Evolutionary conservation across 2,797 vertebrate genomes (phyloP), one percentile per base, ranked within the genome.

Genomic region (Lacerta bilineata): DNA sequence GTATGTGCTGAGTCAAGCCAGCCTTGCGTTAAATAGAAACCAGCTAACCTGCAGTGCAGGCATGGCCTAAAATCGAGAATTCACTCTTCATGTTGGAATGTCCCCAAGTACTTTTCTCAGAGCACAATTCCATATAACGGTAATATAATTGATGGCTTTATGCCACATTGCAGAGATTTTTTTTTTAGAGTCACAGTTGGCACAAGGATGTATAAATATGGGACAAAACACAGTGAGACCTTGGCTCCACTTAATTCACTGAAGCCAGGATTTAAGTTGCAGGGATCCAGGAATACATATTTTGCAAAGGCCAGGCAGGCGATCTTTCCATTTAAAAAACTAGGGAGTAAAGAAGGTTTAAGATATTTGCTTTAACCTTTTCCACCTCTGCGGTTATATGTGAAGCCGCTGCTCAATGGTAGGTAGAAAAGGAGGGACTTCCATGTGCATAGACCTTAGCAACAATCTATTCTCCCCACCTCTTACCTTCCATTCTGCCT

Each of bases 51-150:
- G 61, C 84, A 89, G 33, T 86, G 84, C 71, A 86, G 88, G 68
- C 84, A 76, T 89, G 84, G 84, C 55, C 18, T 72, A 59, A 78
- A n/a, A 88, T 79, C 75, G 86, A 83, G 50, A 83, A 87, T 87
- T 10, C n/a, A 59, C 86, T 89, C 25, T 85, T 82, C 72, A 82
- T 69, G 71, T 89, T 86, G 84, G 78, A 77, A 75, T 85, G 66
- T 59, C 50, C 78, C 83, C 78, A 87, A 55, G 39, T 43, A 46
- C 43, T 66, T 68, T 55, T 84, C 36, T 76, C 69, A 80, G 46
- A 81, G 50, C 78, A 41, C 36, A 82, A 20, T 82, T 81, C 83
- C 50, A 46, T n/a, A n/a, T 13, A 85, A 61, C 3, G 8, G 61
- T 77, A 82, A 85, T 46, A 86, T 50, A 82, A 81, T 0, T 55